Percentiles rank a stretch among this genome's conserved stretches.
These are phyloP conservation scores for Holothuria glaberrima DNA, from an alignment of 35 echinoderm and acorn worm genomes.

Conservation along the genomic window DNA sequence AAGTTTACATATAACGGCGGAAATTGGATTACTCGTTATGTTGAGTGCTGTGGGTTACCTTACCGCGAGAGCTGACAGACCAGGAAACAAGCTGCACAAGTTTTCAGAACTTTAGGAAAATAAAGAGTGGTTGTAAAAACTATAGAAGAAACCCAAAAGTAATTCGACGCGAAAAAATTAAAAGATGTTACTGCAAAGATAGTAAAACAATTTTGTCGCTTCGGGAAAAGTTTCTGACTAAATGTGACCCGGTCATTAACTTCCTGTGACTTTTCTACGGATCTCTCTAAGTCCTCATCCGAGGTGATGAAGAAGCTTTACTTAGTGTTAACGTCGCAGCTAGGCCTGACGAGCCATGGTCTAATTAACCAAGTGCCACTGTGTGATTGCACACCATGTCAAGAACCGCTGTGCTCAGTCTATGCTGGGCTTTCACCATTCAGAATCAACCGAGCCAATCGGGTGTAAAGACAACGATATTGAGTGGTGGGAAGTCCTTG, in stretches of 20 bases:
- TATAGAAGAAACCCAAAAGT: neutral
- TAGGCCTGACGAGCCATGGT: constrained; percentile 24
- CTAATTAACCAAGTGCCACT: constrained; percentile 45
- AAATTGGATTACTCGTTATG: constrained; percentile 21
- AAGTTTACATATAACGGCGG: constrained; percentile 4
- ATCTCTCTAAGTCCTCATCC: constrained; percentile 20
- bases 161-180: neutral
- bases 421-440: constrained; percentile 32
- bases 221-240: constrained; percentile 21
- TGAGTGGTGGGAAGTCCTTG: constrained; percentile 39
- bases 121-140: neutral
- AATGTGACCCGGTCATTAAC: constrained; percentile 47
- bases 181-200: neutral
- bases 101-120: neutral
- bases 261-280: constrained; percentile 46
- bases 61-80: neutral
- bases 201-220: constrained; percentile 17
- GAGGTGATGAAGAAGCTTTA: neutral
- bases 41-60: neutral
- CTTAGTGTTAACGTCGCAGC: neutral
- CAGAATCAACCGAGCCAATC: constrained; percentile 34
- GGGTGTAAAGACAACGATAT: constrained; percentile 1
- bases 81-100: neutral
- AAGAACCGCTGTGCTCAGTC: constrained; percentile 5
- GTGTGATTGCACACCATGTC: constrained; percentile 32